These are phyloP conservation scores for Calcarius lapponicus DNA, from an alignment of 2,797 vertebrate species.

Conservation along the genomic window DNA sequence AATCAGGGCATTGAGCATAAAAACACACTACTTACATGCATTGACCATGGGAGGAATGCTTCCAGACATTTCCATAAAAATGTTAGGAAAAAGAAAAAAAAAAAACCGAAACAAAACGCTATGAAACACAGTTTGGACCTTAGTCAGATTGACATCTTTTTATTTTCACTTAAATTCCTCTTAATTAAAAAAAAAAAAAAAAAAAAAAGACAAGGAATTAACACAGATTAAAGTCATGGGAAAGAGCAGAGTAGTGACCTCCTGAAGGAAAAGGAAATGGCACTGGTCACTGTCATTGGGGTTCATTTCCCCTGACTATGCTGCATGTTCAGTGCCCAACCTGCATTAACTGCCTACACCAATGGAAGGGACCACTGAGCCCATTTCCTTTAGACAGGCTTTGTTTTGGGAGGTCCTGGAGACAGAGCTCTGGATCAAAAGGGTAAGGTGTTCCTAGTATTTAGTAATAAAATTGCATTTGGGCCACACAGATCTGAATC, in stretches of 20 bases:
- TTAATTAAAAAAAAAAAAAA: background rate
- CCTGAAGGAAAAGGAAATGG: background rate
- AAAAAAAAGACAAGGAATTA: background rate
- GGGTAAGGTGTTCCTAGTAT: background rate
- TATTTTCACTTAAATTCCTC: background rate
- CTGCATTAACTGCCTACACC: accelerated
- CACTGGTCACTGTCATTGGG: background rate
- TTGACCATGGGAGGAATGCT: background rate
- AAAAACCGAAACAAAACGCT: background rate
- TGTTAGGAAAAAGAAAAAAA: background rate
- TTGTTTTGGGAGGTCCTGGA: background rate
- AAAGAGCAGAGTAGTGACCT: background rate
- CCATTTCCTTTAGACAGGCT: background rate
- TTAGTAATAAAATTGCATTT: background rate
- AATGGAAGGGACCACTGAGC: background rate
- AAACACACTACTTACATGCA: background rate
- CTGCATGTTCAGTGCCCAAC: background rate
- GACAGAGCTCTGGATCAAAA: background rate
- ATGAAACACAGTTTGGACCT: background rate
- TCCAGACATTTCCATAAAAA: background rate
- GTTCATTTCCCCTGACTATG: background rate
- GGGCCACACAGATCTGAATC: background rate
- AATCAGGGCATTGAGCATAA: background rate
- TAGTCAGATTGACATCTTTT: background rate
- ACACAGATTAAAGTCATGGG: background rate